Percentiles rank a stretch among this genome's conserved stretches.
These are phyloP conservation scores for Pharmacophagus antenor DNA, from an alignment of 2,888 invertebrate genomes.

Conservation along the genomic window DNA sequence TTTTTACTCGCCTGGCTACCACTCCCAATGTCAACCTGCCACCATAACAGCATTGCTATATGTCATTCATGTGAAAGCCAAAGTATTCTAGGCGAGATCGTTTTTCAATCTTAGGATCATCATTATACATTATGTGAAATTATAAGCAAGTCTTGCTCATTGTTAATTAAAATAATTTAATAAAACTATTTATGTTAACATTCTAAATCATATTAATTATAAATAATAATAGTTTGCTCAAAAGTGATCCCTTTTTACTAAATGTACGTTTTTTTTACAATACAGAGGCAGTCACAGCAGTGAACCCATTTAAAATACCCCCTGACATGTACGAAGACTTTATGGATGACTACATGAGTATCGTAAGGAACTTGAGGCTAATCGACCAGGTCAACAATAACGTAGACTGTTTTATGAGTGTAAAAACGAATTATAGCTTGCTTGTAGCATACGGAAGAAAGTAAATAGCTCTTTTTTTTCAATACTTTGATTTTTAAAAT, in stretches of 20 bases:
- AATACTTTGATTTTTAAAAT: neutral
- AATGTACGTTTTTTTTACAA: conserved; percentile 36
- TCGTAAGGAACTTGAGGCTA: conserved; percentile 69
- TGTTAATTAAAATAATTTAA: no score
- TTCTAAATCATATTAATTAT: no score
- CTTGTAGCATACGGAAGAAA: conserved; percentile 40
- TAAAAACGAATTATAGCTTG: conserved; percentile 39
- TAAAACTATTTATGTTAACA: no score
- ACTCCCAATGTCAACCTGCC: neutral
- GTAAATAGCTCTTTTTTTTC: conserved; percentile 15
- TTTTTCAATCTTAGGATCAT: neutral
- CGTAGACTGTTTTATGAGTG: conserved; percentile 51
- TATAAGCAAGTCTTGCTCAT: no score
- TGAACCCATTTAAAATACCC: conserved; percentile 50
- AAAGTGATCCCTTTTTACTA: no score
- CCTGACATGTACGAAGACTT: conserved; percentile 45
- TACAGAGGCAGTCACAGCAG: conserved; percentile 83
- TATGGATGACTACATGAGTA: conserved; percentile 71
- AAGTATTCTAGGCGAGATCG: no score
- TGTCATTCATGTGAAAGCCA: neutral
- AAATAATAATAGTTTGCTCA: no score
- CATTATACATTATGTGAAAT: neutral
- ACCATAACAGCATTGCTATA: neutral
- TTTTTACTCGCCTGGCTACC: neutral
- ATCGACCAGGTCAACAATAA: conserved; percentile 60